phyloP scores from a whole-genome alignment of 1,140 invertebrate genomes.

The Drosophila parabipectinata region DNA sequence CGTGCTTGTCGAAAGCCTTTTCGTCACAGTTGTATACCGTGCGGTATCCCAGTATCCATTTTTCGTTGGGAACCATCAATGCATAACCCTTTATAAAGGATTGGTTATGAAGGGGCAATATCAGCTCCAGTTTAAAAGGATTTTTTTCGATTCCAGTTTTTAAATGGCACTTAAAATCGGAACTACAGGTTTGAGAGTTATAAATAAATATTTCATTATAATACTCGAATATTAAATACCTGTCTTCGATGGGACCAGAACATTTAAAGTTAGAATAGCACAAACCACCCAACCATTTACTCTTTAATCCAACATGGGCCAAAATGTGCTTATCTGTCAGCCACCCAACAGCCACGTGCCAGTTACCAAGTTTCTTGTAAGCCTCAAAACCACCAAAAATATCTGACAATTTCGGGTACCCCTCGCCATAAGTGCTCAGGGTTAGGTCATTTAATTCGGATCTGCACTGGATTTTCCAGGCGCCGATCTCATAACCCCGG shows the following conservation, averaged over 20 bases:
- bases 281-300: background rate
- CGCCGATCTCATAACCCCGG: background rate
- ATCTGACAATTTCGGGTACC: background rate
- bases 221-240: background rate
- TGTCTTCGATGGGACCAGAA: background rate
- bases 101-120: slow-evolving; percentile 36
- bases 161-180: slow-evolving; percentile 1
- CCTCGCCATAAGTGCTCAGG: background rate
- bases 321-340: background rate
- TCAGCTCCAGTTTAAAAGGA: slow-evolving; percentile 37
- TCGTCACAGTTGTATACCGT: slow-evolving; percentile 23
- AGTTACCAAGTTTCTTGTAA: background rate
- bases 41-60: slow-evolving; percentile 44
- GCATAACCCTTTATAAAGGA: slow-evolving; percentile 40
- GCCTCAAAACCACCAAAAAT: background rate
- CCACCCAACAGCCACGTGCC: background rate
- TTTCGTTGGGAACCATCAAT: slow-evolving; percentile 1
- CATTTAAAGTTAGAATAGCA: background rate
- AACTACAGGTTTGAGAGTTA: background rate
- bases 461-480: background rate
- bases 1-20: slow-evolving; percentile 44
- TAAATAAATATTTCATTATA: too few relatives aligned
- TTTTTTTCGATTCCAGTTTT: slow-evolving; percentile 21
- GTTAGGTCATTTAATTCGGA: background rate
- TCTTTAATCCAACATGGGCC: background rate